Evolutionary conservation across 1,140 invertebrate species (phyloP).

Genomic region (Venturia canescens): DNA sequence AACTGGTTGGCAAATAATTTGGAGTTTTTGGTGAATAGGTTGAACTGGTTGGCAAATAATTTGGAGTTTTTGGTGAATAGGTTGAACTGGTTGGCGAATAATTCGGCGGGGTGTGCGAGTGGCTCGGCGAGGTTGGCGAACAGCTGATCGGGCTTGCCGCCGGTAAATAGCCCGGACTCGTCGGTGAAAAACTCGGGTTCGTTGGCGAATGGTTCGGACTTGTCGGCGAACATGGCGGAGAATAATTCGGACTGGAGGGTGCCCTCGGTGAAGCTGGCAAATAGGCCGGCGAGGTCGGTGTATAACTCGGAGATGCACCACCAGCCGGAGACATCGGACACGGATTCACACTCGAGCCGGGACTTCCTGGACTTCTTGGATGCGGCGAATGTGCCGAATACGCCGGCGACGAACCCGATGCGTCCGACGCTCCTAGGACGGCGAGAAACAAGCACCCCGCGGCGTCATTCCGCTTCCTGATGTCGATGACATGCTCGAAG

Average conservation of each 20-base stretch:
- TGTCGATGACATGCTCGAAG: slow-evolving; percentile 86
- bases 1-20: slow-evolving; percentile 83
- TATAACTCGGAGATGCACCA: slow-evolving; percentile 90
- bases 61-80: slow-evolving; percentile 82
- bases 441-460: slow-evolving; percentile 96
- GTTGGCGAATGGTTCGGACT: slow-evolving; percentile 84
- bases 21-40: slow-evolving; percentile 88
- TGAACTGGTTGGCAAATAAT: slow-evolving; percentile 80
- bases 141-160: slow-evolving; percentile 78
- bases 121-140: slow-evolving; percentile 76
- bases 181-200: slow-evolving; percentile 79
- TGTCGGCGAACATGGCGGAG: slow-evolving; percentile 89
- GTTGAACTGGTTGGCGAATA: slow-evolving; percentile 79
- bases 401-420: slow-evolving; percentile 92
- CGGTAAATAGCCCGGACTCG: slow-evolving; percentile 79
- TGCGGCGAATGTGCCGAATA: slow-evolving; percentile 90
- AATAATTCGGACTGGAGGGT: slow-evolving; percentile 88
- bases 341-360: slow-evolving; percentile 84
- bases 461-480: slow-evolving; percentile 96
- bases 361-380: slow-evolving; percentile 88
- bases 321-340: slow-evolving; percentile 85
- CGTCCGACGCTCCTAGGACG: slow-evolving; percentile 93
- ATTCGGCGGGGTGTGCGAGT: slow-evolving; percentile 77
- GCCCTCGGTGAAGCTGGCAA: slow-evolving; percentile 85
- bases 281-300: slow-evolving; percentile 89